A percentile compares a stretch with the other conserved stretches of the same genome.
Evolutionary conservation across 2,797 vertebrate genomes (phyloP).

Genomic region (Chloroceryle inda): DNA sequence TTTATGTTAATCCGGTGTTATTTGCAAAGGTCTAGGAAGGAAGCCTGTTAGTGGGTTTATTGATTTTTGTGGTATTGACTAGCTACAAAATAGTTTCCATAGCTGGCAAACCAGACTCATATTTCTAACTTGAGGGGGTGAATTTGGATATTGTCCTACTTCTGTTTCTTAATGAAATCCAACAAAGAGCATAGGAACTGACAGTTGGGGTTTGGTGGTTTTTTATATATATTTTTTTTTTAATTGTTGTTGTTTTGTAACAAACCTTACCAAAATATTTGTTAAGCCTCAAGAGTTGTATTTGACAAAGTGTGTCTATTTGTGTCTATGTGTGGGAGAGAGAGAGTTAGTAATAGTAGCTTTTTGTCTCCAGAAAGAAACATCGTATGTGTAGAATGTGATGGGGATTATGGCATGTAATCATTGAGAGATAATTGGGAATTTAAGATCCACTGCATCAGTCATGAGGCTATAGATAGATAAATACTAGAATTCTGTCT

Average conservation of each 20-base stretch:
- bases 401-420: neutral
- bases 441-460: neutral
- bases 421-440: neutral
- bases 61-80: constrained; percentile 25
- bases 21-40: neutral
- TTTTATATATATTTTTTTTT: no score
- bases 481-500: neutral
- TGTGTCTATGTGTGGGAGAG: neutral
- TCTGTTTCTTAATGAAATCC: neutral
- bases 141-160: neutral
- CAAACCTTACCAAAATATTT: neutral
- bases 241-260: neutral
- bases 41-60: neutral
- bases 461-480: neutral
- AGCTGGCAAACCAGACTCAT: neutral
- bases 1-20: constrained; percentile 11
- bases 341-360: neutral
- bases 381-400: neutral
- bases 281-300: neutral
- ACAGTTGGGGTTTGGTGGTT: neutral
- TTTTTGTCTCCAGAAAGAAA: neutral
- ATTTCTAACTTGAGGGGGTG: neutral
- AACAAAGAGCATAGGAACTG: neutral
- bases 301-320: neutral
- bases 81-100: neutral